Evolutionary conservation across 2,888 invertebrate genomes (phyloP).

Genomic region (Eretmocerus hayati): DNA sequence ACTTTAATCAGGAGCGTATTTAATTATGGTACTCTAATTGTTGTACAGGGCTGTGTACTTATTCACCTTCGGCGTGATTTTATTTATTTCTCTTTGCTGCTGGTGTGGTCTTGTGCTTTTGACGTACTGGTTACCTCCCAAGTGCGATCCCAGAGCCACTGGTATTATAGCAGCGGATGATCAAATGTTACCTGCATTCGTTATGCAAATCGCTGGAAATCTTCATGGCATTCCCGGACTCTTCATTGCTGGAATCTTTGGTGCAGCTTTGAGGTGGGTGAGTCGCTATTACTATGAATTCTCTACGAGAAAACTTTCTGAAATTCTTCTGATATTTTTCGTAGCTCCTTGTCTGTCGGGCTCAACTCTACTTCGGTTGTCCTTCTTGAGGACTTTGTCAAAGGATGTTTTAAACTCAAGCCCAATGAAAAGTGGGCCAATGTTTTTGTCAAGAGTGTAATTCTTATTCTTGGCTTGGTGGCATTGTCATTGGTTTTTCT

Average conservation of each 20-base stretch:
- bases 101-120: conserved; percentile 67
- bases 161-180: conserved; percentile 58
- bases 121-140: conserved; percentile 57
- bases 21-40: too few species aligned
- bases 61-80: conserved; percentile 61
- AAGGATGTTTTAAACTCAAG: conserved; percentile 59
- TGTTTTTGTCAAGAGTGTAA: conserved; percentile 58
- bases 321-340: conserved; percentile 23
- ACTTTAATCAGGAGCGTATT: too few species aligned
- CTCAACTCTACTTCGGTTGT: conserved; percentile 83
- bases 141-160: conserved; percentile 60
- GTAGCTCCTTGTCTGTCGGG: conserved; percentile 80
- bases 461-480: conserved; percentile 57
- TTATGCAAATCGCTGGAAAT: conserved; percentile 67
- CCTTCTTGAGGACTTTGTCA: conserved; percentile 73
- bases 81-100: conserved; percentile 65
- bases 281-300: not conserved
- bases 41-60: conserved; percentile 57
- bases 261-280: conserved; percentile 71
- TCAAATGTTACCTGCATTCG: conserved; percentile 75
- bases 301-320: not conserved
- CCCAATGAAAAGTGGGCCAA: conserved; percentile 57
- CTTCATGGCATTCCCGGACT: conserved; percentile 76
- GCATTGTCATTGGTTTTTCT: conserved; percentile 62
- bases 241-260: conserved; percentile 83